These are phyloP conservation scores for Platysteira castanea DNA, from an alignment of 2,113 vertebrate species.

Conservation along the genomic window DNA sequence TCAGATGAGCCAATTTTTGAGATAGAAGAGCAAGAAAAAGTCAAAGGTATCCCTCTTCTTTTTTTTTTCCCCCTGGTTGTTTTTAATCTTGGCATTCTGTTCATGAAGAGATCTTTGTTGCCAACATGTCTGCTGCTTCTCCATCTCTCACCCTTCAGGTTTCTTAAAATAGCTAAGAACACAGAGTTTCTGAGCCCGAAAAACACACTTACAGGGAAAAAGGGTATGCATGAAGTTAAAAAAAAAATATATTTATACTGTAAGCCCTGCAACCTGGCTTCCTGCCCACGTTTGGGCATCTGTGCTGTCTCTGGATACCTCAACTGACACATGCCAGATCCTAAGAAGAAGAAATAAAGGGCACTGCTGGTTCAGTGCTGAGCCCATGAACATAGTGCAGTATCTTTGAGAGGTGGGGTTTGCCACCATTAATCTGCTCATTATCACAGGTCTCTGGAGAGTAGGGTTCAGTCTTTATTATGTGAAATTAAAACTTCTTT, in stretches of 20 bases:
- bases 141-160: conserved; percentile 45
- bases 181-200: conserved; percentile 48
- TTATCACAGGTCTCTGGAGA: conserved; percentile 28
- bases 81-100: conserved; percentile 59
- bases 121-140: conserved; percentile 58
- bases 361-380: conserved; percentile 26
- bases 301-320: conserved; percentile 64
- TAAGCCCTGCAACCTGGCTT: conserved; percentile 53
- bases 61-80: not conserved
- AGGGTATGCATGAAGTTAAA: conserved; percentile 42
- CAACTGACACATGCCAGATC: conserved; percentile 42
- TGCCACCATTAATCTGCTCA: conserved; percentile 15
- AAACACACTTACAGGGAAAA: conserved; percentile 49
- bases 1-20: conserved; percentile 44
- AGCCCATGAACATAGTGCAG: not conserved
- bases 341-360: conserved; percentile 46
- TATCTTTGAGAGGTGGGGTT: not conserved
- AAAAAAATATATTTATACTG: conserved; percentile 61
- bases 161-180: conserved; percentile 68
- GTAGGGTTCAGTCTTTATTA: not conserved
- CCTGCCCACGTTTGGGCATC: conserved; percentile 57
- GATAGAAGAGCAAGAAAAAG: conserved; percentile 42
- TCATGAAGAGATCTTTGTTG: conserved; percentile 35
- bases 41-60: conserved; percentile 23
- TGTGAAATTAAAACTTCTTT: conserved; percentile 38